Evolutionary conservation across 2,797 vertebrate species (phyloP).

Genomic region (Catamblyrhynchus diadema): DNA sequence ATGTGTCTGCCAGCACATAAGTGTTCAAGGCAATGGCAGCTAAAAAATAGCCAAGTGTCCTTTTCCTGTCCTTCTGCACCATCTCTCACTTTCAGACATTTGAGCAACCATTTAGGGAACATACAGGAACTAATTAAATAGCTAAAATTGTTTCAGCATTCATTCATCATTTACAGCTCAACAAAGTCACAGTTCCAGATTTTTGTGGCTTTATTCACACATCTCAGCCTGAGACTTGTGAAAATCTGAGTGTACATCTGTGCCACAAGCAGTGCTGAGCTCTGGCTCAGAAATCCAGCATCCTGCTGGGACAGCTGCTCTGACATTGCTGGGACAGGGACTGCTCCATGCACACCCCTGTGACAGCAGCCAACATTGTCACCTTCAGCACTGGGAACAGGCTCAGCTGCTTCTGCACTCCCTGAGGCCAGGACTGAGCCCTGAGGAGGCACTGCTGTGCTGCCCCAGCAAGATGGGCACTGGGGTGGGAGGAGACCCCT

Average conservation of each 20-base stretch:
- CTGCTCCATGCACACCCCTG: neutral
- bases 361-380: neutral
- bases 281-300: fast-evolving
- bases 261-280: neutral
- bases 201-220: neutral
- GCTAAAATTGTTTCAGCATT: neutral
- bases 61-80: neutral
- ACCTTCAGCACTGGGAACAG: neutral
- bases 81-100: neutral
- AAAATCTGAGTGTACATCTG: neutral
- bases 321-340: neutral
- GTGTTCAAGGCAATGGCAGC: neutral
- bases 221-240: neutral
- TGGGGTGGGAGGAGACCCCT: neutral
- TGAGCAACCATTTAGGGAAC: neutral
- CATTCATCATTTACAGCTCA: neutral
- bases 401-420: neutral
- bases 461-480: neutral
- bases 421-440: neutral
- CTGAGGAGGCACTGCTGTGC: neutral
- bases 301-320: neutral
- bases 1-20: neutral
- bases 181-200: neutral
- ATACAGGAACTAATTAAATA: neutral
- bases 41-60: neutral